A percentile compares a stretch with the other conserved stretches of the same genome.
These are phyloP conservation scores for Paedocypris sp. DNA, from an alignment of 2,113 vertebrate genomes.

Conservation along the genomic window DNA sequence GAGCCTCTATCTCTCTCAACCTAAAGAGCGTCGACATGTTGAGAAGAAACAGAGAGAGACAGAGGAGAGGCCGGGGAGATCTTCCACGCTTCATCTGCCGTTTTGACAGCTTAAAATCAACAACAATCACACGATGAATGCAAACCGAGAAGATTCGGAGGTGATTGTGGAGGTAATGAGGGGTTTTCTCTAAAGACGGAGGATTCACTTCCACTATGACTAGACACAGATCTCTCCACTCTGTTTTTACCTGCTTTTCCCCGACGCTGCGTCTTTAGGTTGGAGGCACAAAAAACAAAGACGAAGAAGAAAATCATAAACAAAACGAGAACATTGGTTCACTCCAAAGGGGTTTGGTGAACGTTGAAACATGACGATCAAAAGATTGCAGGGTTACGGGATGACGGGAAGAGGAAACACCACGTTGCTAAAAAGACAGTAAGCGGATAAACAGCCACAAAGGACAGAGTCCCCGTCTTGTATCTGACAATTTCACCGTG, in stretches of 20 bases:
- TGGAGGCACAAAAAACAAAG: slow-evolving; percentile 41
- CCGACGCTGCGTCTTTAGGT: slow-evolving; percentile 48
- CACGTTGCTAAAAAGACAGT: slow-evolving; percentile 39
- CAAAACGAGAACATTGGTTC: slow-evolving; percentile 45
- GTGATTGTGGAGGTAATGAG: slow-evolving; percentile 51
- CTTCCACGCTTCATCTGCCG: too few species aligned
- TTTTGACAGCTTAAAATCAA: slow-evolving; percentile 43
- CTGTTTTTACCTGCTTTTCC: slow-evolving; percentile 56
- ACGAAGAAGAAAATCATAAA: slow-evolving; percentile 42
- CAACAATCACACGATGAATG: slow-evolving; percentile 56
- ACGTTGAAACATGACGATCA: slow-evolving; percentile 37
- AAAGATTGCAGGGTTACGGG: slow-evolving; percentile 42
- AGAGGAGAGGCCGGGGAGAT: slow-evolving; percentile 22
- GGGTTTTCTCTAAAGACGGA: slow-evolving; percentile 45
- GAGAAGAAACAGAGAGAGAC: not conserved
- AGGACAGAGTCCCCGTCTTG: slow-evolving; percentile 25
- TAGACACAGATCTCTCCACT: slow-evolving; percentile 49
- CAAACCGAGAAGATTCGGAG: too few species aligned
- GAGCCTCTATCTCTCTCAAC: not conserved
- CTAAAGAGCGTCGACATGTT: slow-evolving; percentile 14
- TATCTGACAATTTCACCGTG: slow-evolving; percentile 2
- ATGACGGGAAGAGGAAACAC: slow-evolving; percentile 34
- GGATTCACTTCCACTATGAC: slow-evolving; percentile 35
- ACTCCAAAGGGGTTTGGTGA: slow-evolving; percentile 37
- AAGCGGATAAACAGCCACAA: slow-evolving; percentile 25